phyloP scores from a whole-genome alignment of 2,888 invertebrate species.

The Rhagium mordax region DNA sequence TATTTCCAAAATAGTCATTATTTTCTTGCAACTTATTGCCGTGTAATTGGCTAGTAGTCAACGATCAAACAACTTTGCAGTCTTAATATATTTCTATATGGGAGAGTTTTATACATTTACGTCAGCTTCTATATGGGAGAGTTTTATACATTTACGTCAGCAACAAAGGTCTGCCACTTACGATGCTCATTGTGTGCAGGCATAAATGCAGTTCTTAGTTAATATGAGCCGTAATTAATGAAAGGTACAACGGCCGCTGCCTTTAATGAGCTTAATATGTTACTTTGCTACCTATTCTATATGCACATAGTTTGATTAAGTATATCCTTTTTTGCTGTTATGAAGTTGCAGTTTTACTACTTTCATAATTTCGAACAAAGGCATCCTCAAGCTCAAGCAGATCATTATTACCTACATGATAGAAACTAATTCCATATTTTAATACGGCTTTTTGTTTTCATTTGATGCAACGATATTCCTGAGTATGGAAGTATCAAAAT shows the following conservation, averaged over 20 bases:
- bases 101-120: not conserved
- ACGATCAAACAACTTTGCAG: too few species aligned
- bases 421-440: not conserved
- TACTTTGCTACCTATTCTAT: slow-evolving; percentile 22
- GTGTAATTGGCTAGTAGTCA: too few species aligned
- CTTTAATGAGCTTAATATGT: slow-evolving; percentile 33
- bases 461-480: too few species aligned
- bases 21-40: too few species aligned
- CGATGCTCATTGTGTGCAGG: slow-evolving; percentile 19
- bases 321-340: not conserved
- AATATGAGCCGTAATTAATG: slow-evolving; percentile 34
- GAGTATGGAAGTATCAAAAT: too few species aligned
- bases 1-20: too few species aligned
- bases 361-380: not conserved
- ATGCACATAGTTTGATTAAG: slow-evolving; percentile 19
- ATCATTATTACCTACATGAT: not conserved
- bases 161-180: not conserved
- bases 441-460: not conserved
- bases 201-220: slow-evolving; percentile 28
- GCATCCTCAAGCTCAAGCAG: not conserved
- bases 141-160: not conserved
- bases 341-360: not conserved
- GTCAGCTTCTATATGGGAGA: too few species aligned
- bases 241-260: slow-evolving; percentile 26
- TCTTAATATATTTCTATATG: too few species aligned